Conservation (phyloP, 2,888 invertebrate species). For the Alsophila aescularia region DNA sequence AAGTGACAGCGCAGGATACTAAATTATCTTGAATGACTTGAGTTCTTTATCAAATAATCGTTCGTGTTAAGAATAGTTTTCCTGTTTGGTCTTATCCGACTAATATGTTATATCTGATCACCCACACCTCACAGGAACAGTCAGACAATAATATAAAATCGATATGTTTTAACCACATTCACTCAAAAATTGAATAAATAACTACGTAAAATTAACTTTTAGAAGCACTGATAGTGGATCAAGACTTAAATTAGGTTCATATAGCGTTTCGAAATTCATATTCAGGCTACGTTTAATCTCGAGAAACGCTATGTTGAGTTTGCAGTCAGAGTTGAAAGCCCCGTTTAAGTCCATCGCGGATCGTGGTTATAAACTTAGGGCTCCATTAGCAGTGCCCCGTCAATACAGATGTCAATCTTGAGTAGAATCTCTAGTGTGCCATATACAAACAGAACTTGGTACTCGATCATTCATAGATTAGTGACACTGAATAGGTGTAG, state of each 20-base stretch:
- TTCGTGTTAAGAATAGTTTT: conserved; percentile 1
- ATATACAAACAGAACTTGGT: background rate
- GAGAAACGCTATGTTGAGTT: too few relatives aligned
- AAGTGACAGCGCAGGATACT: conserved; percentile 13
- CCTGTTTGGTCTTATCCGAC: background rate
- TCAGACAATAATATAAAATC: too few relatives aligned
- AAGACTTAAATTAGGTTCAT: too few relatives aligned
- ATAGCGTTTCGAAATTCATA: too few relatives aligned
- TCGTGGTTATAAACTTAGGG: background rate
- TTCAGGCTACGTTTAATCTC: too few relatives aligned
- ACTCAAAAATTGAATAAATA: too few relatives aligned
- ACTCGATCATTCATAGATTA: conserved; percentile 3
- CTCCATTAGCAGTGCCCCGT: background rate
- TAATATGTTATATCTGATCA: too few relatives aligned
- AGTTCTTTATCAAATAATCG: background rate
- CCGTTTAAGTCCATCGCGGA: background rate
- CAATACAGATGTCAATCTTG: conserved; percentile 1
- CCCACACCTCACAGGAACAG: too few relatives aligned
- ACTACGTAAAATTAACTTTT: background rate
- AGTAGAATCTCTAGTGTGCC: background rate
- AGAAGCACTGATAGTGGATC: too few relatives aligned
- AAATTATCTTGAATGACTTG: conserved; percentile 10
- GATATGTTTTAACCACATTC: too few relatives aligned
- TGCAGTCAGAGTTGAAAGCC: too few relatives aligned
- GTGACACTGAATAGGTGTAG: background rate